A percentile compares a stretch with the other conserved stretches of the same genome.
Conservation (phyloP, 2,797 vertebrate genomes). For the Oryzias sinensis region DNA sequence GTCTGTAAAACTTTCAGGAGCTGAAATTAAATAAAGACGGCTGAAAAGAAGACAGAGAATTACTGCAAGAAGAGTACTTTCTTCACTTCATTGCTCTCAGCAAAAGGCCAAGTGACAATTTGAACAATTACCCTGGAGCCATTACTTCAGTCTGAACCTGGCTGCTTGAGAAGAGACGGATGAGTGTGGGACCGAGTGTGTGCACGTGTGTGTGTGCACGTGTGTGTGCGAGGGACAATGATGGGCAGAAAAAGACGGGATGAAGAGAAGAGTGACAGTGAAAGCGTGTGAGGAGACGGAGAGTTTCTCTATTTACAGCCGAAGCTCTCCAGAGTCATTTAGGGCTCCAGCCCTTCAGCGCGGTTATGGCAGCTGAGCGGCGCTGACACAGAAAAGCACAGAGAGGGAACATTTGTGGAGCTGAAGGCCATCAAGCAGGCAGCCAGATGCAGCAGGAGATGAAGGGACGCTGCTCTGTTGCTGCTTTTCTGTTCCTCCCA, state of each 20-base stretch:
- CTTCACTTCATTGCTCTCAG: constrained; percentile 60
- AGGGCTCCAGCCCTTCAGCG: constrained; percentile 3
- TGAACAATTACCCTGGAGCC: constrained; percentile 75
- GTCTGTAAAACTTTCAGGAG: constrained; percentile 46
- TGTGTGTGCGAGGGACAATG: background rate
- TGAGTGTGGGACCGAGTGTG: constrained; percentile 19
- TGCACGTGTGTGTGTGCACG: background rate
- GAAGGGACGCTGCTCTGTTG: background rate
- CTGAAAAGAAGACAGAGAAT: constrained; percentile 51
- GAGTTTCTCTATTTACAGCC: constrained; percentile 20
- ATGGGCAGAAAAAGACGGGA: background rate
- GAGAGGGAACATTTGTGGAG: constrained; percentile 8
- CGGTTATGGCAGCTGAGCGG: constrained; percentile 25
- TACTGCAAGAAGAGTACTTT: constrained; percentile 63
- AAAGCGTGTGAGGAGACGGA: background rate
- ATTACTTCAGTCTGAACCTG: constrained; percentile 73
- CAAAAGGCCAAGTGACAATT: constrained; percentile 82
- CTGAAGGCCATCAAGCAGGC: constrained; percentile 1
- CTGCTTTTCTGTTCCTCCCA: background rate
- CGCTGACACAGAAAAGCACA: constrained; percentile 13
- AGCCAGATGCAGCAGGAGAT: background rate
- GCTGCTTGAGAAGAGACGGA: constrained; percentile 50
- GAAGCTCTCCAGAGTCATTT: constrained; percentile 16
- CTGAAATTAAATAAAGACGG: constrained; percentile 55
- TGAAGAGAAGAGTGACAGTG: background rate